phyloP scores from a whole-genome alignment of 2,888 invertebrate species.

The Nycteola revayana region DNA sequence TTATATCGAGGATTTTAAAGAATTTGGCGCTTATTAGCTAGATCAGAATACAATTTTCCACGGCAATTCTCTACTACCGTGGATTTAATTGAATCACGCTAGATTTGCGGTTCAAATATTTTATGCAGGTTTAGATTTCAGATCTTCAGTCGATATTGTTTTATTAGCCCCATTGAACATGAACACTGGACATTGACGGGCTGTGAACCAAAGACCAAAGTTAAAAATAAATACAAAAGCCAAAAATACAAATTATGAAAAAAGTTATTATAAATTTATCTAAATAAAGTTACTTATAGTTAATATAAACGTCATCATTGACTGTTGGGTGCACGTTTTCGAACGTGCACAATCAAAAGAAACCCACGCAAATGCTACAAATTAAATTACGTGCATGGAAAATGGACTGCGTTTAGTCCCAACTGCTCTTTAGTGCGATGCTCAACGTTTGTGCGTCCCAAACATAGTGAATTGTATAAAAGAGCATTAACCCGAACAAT shows the following conservation, averaged over 20 bases:
- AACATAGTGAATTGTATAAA: constrained; percentile 22
- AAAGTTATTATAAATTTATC: no score
- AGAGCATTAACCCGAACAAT: constrained; percentile 46
- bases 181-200: no score
- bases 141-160: no score
- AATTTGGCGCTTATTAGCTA: constrained; percentile 21
- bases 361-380: constrained; percentile 9
- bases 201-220: no score
- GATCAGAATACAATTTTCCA: constrained; percentile 27
- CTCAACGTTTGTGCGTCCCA: constrained; percentile 19
- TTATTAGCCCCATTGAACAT: no score
- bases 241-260: no score
- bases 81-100: constrained; percentile 17
- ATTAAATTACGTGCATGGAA: constrained; percentile 26
- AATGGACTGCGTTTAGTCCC: constrained; percentile 23
- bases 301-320: no score
- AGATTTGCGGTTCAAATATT: no score
- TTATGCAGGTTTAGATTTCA: no score
- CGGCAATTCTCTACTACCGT: constrained; percentile 21
- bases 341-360: constrained; percentile 1
- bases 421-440: constrained; percentile 9
- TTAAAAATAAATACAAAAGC: no score
- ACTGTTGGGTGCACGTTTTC: neutral
- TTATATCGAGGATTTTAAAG: constrained; percentile 6
- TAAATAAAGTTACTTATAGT: no score